Conservation (phyloP, 2,113 vertebrate species). For the Climacteris rufus region DNA sequence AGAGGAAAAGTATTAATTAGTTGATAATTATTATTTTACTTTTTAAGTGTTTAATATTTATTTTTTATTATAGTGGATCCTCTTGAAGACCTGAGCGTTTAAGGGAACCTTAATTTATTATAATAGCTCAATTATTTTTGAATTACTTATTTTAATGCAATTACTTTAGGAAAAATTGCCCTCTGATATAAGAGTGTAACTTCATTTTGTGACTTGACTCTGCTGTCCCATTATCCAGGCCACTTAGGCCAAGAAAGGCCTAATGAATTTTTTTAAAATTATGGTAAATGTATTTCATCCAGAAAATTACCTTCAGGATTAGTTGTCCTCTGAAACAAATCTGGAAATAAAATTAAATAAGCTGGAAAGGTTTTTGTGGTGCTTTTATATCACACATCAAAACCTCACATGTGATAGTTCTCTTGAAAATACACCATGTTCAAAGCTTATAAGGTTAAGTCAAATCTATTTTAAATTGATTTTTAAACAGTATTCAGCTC, state of each 20-base stretch:
- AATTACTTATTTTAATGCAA: not conserved
- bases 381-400: not conserved
- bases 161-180: not conserved
- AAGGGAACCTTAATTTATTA: not conserved
- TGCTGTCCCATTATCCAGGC: not conserved
- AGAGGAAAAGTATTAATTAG: not conserved
- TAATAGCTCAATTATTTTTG: constrained; percentile 3
- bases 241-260: not conserved
- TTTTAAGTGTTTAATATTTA: not conserved
- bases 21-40: not conserved
- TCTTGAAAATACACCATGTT: not conserved
- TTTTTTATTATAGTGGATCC: not conserved
- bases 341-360: constrained; percentile 8
- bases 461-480: not conserved
- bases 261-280: not conserved
- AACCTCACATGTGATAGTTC: not conserved
- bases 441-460: not conserved
- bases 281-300: not conserved
- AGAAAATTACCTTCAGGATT: not conserved
- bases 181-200: not conserved
- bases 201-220: not conserved
- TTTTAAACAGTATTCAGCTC: not conserved
- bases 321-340: not conserved
- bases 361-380: not conserved
- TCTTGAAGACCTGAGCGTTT: not conserved